These are phyloP conservation scores for Proales similis DNA, from an alignment of 1,140 invertebrate species.

Conservation along the genomic window DNA sequence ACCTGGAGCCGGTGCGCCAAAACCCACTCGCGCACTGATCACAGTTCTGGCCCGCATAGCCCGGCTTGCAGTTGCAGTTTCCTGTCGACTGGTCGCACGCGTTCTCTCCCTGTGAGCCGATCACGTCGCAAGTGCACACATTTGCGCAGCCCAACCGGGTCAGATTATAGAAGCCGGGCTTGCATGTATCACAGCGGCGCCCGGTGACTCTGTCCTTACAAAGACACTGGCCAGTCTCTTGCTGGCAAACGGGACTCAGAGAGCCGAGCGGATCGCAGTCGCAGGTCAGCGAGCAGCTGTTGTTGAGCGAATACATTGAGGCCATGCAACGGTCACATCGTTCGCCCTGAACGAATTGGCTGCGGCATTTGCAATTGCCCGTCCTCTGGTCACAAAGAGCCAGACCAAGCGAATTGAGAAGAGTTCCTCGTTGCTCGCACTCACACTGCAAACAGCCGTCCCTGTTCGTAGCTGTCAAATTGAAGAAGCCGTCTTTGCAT, in stretches of 20 bases:
- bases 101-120: slow-evolving; percentile 59
- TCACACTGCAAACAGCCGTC: slow-evolving; percentile 71
- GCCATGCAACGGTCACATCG: slow-evolving; percentile 79
- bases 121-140: slow-evolving; percentile 78
- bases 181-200: slow-evolving; percentile 91
- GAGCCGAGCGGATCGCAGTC: slow-evolving; percentile 58
- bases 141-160: slow-evolving; percentile 80
- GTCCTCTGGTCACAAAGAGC: slow-evolving; percentile 76
- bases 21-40: slow-evolving; percentile 62
- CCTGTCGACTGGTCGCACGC: slow-evolving; percentile 83
- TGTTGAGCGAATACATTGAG: slow-evolving; percentile 67
- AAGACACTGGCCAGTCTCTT: slow-evolving; percentile 67
- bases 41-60: slow-evolving; percentile 45
- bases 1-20: slow-evolving; percentile 81
- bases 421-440: slow-evolving; percentile 42
- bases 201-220: slow-evolving; percentile 84
- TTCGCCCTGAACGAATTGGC: slow-evolving; percentile 79
- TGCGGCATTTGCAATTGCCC: slow-evolving; percentile 74
- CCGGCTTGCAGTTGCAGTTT: slow-evolving; percentile 72
- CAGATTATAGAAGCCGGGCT: slow-evolving; percentile 69
- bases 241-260: slow-evolving; percentile 55
- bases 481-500: slow-evolving; percentile 84
- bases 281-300: slow-evolving; percentile 68
- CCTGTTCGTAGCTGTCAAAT: slow-evolving; percentile 61
- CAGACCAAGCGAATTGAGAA: slow-evolving; percentile 55